Conservation (phyloP, 2,113 vertebrate species). For the Bombycilla garrulus region DNA sequence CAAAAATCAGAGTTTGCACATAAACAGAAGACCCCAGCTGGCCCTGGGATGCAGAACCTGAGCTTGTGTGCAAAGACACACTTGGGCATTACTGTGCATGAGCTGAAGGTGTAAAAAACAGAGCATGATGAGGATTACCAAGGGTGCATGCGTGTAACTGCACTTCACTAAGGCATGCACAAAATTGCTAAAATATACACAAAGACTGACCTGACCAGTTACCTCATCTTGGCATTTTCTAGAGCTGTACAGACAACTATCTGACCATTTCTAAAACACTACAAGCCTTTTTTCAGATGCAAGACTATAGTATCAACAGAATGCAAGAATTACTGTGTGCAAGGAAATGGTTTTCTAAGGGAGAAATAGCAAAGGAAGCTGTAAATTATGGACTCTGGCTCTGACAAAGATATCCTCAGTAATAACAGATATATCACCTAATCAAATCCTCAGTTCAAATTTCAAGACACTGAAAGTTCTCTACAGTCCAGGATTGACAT, state of each 20-base stretch:
- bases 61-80: background rate
- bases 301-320: background rate
- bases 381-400: background rate
- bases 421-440: background rate
- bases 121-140: background rate
- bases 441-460: background rate
- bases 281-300: background rate
- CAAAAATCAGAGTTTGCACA: background rate
- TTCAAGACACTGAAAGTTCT: background rate
- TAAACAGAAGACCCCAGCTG: background rate
- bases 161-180: background rate
- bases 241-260: background rate
- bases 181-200: background rate
- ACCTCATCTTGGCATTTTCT: background rate
- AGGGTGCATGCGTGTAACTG: background rate
- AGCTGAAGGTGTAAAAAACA: background rate
- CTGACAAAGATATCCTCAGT: background rate
- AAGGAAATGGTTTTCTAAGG: background rate
- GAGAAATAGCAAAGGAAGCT: background rate
- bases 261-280: background rate
- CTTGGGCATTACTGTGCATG: background rate
- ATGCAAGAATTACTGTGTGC: background rate
- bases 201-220: background rate
- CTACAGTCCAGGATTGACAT: background rate
- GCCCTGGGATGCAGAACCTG: background rate